Evolutionary conservation across 2,797 vertebrate genomes (phyloP), one percentile per base, ranked within the genome.

Genomic region (Sciurus carolinensis): DNA sequence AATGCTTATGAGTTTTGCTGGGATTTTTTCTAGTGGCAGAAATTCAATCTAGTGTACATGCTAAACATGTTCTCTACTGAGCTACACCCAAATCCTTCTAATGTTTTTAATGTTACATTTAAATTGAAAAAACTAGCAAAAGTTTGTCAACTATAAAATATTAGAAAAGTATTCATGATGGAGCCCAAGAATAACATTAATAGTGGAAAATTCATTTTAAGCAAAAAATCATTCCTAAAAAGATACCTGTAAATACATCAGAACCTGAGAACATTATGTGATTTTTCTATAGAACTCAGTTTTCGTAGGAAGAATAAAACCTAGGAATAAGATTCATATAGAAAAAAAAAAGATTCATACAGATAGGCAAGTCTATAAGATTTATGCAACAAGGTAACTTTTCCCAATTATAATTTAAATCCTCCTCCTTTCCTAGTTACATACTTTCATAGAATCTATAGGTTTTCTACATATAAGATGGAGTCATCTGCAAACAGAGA

Each of bases 401-500:
- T 76, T 52, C n/a, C 39, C 71, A 80, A 69, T 26, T 24, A 22
- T 54, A 91, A 73, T 77, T 79, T 83, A 92, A 87, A 92, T 86
- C 17, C 13, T 88, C 28, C 64, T 75, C 30, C 42, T 64, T 77
- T 82, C 62, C 36, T 71, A 83, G 52, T 66, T n/a, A 77, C 20
- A 96, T n/a, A 85, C 30, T 62, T 87, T 50, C 42, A 2, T 59
- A n/a, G 62, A 85, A 64, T 69, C 59, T 47, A 75, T 57, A 91
- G 14, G 66, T 54, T 44, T 75, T 77, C 71, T 77, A 75, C n/a
- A 71, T 30, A 83, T 52, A 76, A 67, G 22, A 62, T 69, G 10
- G 33, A 20, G 17, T 88, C 6, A 87, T 28, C 77, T 72, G 26
- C 52, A 24, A 92, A 76, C 44, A 83, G 44, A 83, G 50, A 64